Conservation (phyloP, 2,113 vertebrate species). For the Felis chaus region DNA sequence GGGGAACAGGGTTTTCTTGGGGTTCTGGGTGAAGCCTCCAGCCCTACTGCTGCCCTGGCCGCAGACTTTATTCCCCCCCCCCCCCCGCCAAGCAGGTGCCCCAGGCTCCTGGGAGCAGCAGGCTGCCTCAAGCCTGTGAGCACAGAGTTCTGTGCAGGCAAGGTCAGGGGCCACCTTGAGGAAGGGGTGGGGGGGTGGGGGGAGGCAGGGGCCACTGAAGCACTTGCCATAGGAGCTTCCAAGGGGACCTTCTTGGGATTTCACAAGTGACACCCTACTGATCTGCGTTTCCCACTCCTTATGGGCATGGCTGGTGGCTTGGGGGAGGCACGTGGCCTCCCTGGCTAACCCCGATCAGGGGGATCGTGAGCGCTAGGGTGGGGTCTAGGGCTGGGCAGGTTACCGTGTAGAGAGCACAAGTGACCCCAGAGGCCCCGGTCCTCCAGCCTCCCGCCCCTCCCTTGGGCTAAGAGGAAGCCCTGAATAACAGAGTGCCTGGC, state of each 20-base stretch:
- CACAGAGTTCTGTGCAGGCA: background rate
- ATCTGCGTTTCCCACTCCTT: too few relatives aligned
- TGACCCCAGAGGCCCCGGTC: background rate
- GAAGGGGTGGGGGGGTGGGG: background rate
- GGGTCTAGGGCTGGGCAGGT: background rate
- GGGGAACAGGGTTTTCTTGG: background rate
- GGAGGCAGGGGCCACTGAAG: background rate
- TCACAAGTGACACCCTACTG: fast-evolving
- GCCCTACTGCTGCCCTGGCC: background rate
- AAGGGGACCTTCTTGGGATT: too few relatives aligned
- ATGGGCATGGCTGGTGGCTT: background rate
- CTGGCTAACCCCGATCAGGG: background rate
- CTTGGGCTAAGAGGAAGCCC: background rate
- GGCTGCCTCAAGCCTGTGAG: background rate
- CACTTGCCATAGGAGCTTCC: background rate
- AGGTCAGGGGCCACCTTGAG: background rate
- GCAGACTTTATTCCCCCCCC: background rate
- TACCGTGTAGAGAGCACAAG: background rate
- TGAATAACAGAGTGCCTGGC: background rate
- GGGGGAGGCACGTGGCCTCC: background rate
- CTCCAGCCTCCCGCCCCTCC: background rate
- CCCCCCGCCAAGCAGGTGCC: too few relatives aligned
- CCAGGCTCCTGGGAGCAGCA: background rate
- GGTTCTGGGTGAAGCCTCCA: background rate
- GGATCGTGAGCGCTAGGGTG: too few relatives aligned